Evolutionary conservation across 2,888 invertebrate species (phyloP).

Genomic region (Cephalotes varians): DNA sequence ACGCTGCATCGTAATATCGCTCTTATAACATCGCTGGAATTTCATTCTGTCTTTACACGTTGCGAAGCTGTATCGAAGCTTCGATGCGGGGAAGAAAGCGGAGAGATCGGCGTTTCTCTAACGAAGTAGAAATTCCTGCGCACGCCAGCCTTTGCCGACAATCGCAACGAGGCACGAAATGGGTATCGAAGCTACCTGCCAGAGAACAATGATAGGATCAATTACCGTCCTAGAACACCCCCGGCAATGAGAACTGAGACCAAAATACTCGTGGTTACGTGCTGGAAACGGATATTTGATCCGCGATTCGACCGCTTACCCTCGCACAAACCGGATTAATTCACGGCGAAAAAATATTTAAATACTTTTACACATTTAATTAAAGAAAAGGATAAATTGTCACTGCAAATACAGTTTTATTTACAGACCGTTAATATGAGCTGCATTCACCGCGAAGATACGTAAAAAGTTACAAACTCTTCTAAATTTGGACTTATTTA

Average conservation of each 20-base stretch:
- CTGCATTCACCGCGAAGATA: not conserved
- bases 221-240: slow-evolving; percentile 20
- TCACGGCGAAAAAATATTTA: not conserved
- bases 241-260: slow-evolving; percentile 5
- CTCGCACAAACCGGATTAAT: slow-evolving; percentile 8
- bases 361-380: too few relatives aligned
- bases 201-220: slow-evolving; percentile 55
- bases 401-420: slow-evolving; percentile 3
- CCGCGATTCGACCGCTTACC: not conserved
- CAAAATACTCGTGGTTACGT: slow-evolving; percentile 9
- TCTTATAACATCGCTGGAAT: slow-evolving; percentile 39
- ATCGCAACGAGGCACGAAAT: slow-evolving; percentile 16
- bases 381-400: slow-evolving; percentile 3
- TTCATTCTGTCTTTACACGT: slow-evolving; percentile 51
- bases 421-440: not conserved
- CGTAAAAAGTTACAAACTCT: not conserved
- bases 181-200: slow-evolving; percentile 32
- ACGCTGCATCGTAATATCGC: slow-evolving; percentile 28
- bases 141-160: slow-evolving; percentile 15
- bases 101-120: slow-evolving; percentile 43
- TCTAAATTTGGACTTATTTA: not conserved
- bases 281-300: slow-evolving; percentile 14
- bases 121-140: slow-evolving; percentile 64
- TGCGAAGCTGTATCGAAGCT: slow-evolving; percentile 5
- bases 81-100: slow-evolving; percentile 14